These are phyloP conservation scores for Drosophila bocqueti DNA, from an alignment of 1,140 invertebrate genomes.

Conservation along the genomic window DNA sequence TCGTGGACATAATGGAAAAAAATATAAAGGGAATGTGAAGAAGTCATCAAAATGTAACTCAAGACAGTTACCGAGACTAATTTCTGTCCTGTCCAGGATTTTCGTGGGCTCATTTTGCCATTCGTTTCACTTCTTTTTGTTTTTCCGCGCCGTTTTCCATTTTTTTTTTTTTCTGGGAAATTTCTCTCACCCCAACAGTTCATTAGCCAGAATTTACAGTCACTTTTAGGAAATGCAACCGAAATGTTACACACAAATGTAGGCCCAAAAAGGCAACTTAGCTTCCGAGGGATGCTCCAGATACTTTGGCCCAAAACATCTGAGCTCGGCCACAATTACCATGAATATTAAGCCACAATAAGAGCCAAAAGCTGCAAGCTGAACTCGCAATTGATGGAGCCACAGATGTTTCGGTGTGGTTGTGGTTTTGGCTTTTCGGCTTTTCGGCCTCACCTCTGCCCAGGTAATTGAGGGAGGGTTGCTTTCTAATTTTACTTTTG, in stretches of 20 bases:
- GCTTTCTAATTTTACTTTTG: slow-evolving; percentile 18
- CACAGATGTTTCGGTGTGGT: slow-evolving; percentile 61
- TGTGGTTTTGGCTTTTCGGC: slow-evolving; percentile 37
- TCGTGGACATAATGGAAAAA: slow-evolving; percentile 54
- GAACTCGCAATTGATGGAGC: slow-evolving; percentile 62
- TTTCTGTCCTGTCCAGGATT: slow-evolving; percentile 54
- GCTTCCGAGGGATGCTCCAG: slow-evolving; percentile 54
- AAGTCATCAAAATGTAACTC: slow-evolving; percentile 83
- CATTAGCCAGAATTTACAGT: slow-evolving; percentile 74
- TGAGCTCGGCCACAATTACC: slow-evolving; percentile 70
- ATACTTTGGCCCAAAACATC: slow-evolving; percentile 57
- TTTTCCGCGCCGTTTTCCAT: neutral
- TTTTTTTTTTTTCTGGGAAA: slow-evolving; percentile 5
- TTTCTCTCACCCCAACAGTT: slow-evolving; percentile 53
- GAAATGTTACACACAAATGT: slow-evolving; percentile 54
- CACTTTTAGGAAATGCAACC: slow-evolving; percentile 56
- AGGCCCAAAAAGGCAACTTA: slow-evolving; percentile 64
- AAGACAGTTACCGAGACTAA: slow-evolving; percentile 74
- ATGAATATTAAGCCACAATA: slow-evolving; percentile 75
- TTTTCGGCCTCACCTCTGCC: slow-evolving; percentile 26
- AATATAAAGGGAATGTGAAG: slow-evolving; percentile 51
- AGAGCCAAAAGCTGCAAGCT: slow-evolving; percentile 50
- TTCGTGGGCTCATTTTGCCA: slow-evolving; percentile 58
- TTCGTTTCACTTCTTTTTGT: slow-evolving; percentile 67
- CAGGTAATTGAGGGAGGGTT: slow-evolving; percentile 55